phyloP scores from a whole-genome alignment of 1,140 invertebrate genomes.

The Drosophila bocki region DNA sequence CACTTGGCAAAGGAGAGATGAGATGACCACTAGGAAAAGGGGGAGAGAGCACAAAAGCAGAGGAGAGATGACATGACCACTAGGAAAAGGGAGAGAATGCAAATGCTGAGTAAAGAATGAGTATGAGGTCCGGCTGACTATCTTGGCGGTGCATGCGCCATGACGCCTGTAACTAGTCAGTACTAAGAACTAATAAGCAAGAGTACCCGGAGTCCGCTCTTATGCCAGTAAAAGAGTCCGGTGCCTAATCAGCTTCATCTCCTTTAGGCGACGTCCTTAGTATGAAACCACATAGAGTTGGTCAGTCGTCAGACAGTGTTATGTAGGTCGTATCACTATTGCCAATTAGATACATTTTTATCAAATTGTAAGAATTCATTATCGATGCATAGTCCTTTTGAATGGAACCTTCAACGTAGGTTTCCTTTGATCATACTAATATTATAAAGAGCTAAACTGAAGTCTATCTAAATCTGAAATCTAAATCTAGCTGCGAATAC shows the following conservation, averaged over 20 bases:
- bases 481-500: no score
- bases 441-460: no score
- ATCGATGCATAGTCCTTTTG: no score
- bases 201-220: slow-evolving; percentile 1
- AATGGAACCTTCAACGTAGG: no score
- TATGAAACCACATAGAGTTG: background rate
- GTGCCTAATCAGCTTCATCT: no score
- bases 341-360: background rate
- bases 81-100: background rate
- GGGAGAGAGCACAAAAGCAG: background rate
- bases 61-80: background rate
- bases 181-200: background rate
- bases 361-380: no score
- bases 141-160: slow-evolving; percentile 6
- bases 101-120: background rate
- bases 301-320: background rate
- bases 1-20: background rate
- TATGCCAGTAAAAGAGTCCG: background rate
- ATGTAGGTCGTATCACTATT: background rate
- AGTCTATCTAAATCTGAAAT: no score
- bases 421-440: no score
- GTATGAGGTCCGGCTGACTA: background rate
- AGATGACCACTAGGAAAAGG: background rate
- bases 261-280: background rate
- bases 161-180: background rate